phyloP scores from a whole-genome alignment of 2,888 invertebrate genomes.

The Cristatella mucedo region DNA sequence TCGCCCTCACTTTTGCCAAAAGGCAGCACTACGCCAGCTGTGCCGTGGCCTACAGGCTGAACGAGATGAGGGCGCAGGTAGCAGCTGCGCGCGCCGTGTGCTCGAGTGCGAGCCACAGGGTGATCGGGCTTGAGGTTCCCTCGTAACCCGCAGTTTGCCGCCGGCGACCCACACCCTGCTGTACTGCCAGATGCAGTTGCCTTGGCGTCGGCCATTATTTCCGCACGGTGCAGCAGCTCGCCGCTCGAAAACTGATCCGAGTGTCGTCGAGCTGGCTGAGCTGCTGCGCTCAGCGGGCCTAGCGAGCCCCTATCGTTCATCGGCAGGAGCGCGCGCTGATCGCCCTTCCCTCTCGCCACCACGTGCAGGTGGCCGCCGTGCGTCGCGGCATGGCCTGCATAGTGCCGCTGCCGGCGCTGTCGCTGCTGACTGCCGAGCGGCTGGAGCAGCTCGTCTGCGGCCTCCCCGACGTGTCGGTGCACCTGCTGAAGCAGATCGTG shows the following conservation, averaged over 20 bases:
- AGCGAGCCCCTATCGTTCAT: not conserved
- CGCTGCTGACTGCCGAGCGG: conserved; percentile 46
- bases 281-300: not conserved
- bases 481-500: conserved; percentile 47
- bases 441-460: conserved; percentile 51
- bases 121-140: too few species aligned
- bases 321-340: too few species aligned
- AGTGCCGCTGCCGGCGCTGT: conserved; percentile 48
- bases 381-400: conserved; percentile 51
- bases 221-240: too few species aligned
- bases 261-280: not conserved
- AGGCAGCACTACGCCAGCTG: conserved; percentile 47
- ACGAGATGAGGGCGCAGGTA: conserved; percentile 49
- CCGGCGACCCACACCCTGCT: too few species aligned
- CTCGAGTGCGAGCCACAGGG: not conserved
- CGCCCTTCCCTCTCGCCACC: too few species aligned
- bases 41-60: conserved; percentile 46
- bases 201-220: too few species aligned
- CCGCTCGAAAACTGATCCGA: too few species aligned
- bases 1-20: conserved; percentile 47
- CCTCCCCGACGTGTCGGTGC: conserved; percentile 47
- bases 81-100: not conserved
- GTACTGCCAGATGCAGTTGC: too few species aligned
- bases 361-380: conserved; percentile 42
- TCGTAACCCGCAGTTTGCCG: too few species aligned